Conservation (phyloP, 2,113 vertebrate species). For the Leptodactylus fuscus region DNA sequence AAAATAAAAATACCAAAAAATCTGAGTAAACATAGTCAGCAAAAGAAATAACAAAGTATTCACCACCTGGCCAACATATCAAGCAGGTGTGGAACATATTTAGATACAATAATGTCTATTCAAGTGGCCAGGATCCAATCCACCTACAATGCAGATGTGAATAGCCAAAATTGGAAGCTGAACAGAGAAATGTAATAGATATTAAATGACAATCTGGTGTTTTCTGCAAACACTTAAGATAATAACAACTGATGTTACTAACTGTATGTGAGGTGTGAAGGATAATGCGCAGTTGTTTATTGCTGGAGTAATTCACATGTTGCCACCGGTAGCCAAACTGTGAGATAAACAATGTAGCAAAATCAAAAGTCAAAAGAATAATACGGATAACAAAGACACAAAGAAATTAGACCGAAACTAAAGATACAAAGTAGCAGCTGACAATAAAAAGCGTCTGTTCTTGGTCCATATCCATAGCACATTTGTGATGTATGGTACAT, state of each 20-base stretch:
- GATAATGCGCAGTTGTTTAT: not conserved
- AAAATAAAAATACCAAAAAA: not conserved
- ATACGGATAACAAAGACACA: too few relatives aligned
- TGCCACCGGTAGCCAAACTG: too few relatives aligned
- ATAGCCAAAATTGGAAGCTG: not conserved
- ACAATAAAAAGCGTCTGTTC: not conserved
- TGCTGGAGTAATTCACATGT: not conserved
- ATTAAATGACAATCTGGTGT: not conserved
- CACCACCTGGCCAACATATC: conserved; percentile 34
- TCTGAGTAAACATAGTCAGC: not conserved
- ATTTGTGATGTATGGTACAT: not conserved
- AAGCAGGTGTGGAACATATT: conserved; percentile 48
- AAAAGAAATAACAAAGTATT: not conserved
- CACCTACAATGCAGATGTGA: conserved; percentile 34
- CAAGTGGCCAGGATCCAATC: conserved; percentile 30
- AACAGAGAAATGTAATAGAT: not conserved
- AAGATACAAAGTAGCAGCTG: not conserved
- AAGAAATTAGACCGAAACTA: not conserved
- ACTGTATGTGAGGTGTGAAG: not conserved
- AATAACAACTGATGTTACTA: not conserved
- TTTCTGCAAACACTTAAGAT: not conserved
- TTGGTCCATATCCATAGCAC: not conserved
- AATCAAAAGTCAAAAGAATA: not conserved
- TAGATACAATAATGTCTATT: conserved; percentile 38
- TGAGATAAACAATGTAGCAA: not conserved